Conservation (phyloP, 1,140 invertebrate species). For the Heliconius congener region DNA sequence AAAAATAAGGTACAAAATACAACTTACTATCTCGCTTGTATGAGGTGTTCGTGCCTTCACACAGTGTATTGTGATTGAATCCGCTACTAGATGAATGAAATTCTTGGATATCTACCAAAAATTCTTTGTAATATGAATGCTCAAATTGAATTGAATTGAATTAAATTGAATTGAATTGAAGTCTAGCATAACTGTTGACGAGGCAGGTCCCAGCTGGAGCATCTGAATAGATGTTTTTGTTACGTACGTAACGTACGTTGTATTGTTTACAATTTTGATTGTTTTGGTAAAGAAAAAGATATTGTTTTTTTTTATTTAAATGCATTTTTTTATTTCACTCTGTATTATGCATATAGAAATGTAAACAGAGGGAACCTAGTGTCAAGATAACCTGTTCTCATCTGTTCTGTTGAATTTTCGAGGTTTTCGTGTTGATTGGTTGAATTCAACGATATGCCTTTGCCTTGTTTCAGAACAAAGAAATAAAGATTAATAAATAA, state of each 20-base stretch:
- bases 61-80: constrained; percentile 2
- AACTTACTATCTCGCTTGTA: neutral
- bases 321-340: too few relatives aligned
- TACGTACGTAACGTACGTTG: neutral
- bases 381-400: too few relatives aligned
- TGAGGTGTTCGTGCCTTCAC: neutral
- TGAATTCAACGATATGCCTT: too few relatives aligned
- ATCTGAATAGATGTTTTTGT: too few relatives aligned
- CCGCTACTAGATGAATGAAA: neutral
- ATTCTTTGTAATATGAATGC: constrained; percentile 2
- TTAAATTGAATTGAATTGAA: constrained; percentile 2
- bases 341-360: too few relatives aligned
- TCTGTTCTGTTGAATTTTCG: too few relatives aligned
- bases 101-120: neutral
- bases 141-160: constrained; percentile 1
- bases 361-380: too few relatives aligned
- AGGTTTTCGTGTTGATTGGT: too few relatives aligned
- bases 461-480: too few relatives aligned
- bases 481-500: too few relatives aligned
- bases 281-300: neutral
- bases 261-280: neutral
- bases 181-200: neutral
- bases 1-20: neutral
- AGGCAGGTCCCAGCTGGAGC: neutral
- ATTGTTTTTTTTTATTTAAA: neutral